Conservation (phyloP, 1,140 invertebrate species). For the Acyrthosiphon pisum region DNA sequence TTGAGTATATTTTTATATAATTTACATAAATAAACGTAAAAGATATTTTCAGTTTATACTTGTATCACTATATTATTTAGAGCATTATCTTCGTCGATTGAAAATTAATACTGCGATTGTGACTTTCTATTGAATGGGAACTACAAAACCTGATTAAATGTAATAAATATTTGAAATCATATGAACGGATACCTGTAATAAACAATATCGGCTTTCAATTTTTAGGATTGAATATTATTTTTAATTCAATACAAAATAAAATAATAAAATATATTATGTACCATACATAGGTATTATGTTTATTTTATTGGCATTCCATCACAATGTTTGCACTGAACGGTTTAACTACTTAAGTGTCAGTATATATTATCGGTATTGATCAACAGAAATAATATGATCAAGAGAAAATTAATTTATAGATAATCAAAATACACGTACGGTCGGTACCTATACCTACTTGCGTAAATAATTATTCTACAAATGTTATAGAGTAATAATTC, state of each 20-base stretch:
- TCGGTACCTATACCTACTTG: not conserved
- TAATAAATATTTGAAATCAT: not conserved
- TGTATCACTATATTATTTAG: not conserved
- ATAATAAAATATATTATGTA: not conserved
- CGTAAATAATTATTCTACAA: not conserved
- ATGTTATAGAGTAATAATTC: not conserved
- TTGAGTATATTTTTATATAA: not conserved
- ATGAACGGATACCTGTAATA: not conserved
- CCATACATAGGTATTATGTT: not conserved
- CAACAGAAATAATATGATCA: not conserved
- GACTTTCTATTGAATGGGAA: not conserved
- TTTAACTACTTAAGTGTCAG: not conserved
- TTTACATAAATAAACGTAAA: not conserved
- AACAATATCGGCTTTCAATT: not conserved
- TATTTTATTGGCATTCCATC: not conserved
- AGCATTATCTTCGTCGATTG: not conserved
- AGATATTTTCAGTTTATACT: not conserved
- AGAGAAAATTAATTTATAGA: not conserved
- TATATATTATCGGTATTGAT: not conserved
- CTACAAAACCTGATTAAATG: not conserved
- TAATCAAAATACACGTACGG: not conserved
- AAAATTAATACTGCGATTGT: not conserved
- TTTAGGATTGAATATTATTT: not conserved
- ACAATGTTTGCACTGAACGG: not conserved
- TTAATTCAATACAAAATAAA: not conserved